These are phyloP conservation scores for Taenioides sp. DNA, from an alignment of 2,797 vertebrate genomes.

Conservation along the genomic window DNA sequence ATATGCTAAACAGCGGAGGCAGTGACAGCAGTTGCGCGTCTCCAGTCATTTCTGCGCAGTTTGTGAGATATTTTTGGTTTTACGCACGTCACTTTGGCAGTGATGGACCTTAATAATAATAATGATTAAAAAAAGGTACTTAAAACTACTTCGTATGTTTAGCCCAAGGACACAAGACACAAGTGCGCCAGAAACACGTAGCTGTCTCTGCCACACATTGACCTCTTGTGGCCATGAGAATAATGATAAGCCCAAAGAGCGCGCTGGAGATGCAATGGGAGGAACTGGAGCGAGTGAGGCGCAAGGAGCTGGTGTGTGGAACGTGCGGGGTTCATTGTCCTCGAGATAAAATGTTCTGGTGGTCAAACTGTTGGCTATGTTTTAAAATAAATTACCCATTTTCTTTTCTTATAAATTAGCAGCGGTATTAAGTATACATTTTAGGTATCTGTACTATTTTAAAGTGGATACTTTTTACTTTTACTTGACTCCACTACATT, in stretches of 20 bases:
- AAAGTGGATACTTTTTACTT: too few relatives aligned
- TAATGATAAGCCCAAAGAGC: slow-evolving; percentile 1
- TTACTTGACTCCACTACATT: too few relatives aligned
- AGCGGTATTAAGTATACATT: too few relatives aligned
- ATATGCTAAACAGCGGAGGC: not conserved
- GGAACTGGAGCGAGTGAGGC: not conserved
- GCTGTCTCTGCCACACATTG: slow-evolving; percentile 2
- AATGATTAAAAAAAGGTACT: not conserved
- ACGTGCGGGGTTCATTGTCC: not conserved
- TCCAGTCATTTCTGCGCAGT: not conserved
- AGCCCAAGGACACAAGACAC: slow-evolving; percentile 7
- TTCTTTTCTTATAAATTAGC: too few relatives aligned
- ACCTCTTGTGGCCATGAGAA: slow-evolving; percentile 8
- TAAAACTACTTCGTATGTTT: not conserved
- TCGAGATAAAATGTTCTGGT: not conserved
- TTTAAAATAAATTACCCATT: too few relatives aligned
- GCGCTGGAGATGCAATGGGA: not conserved
- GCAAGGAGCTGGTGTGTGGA: not conserved
- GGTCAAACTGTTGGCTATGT: not conserved
- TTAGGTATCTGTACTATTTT: too few relatives aligned
- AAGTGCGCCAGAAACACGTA: not conserved
- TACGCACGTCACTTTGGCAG: not conserved
- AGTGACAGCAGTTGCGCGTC: not conserved
- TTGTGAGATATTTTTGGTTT: not conserved
- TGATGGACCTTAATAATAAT: not conserved